Conservation (phyloP, 1,140 invertebrate genomes). For the Pseudomyrmex dendroicus region DNA sequence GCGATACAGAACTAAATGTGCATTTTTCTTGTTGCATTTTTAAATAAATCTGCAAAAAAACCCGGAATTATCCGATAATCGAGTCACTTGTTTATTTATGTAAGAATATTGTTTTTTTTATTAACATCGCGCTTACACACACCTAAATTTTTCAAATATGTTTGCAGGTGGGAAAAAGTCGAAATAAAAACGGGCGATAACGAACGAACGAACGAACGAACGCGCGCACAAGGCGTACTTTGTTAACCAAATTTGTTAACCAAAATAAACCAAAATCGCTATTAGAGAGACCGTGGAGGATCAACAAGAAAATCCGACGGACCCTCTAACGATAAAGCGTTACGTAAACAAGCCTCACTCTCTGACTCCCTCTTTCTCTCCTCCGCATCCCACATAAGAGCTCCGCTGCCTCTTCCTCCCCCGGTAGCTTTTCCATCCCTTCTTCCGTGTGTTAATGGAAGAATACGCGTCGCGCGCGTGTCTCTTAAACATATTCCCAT, state of each 20-base stretch:
- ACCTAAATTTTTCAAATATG: constrained; percentile 56
- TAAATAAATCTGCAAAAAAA: no score
- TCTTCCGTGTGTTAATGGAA: constrained; percentile 69
- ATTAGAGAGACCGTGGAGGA: constrained; percentile 74
- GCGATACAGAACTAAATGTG: no score
- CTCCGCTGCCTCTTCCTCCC: constrained; percentile 42
- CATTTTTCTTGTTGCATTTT: no score
- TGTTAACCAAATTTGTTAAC: constrained; percentile 76
- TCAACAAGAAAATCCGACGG: constrained; percentile 75
- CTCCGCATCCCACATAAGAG: constrained; percentile 62
- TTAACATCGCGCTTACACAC: constrained; percentile 4
- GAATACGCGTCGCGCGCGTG: constrained; percentile 57
- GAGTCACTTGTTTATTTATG: constrained; percentile 30
- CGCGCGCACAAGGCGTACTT: constrained; percentile 51
- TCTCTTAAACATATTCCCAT: constrained; percentile 61
- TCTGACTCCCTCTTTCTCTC: constrained; percentile 18
- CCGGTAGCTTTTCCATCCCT: constrained; percentile 35
- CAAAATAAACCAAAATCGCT: constrained; percentile 77
- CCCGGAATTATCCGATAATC: no score
- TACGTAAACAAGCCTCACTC: constrained; percentile 73
- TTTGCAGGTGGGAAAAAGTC: constrained; percentile 40
- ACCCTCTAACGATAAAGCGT: constrained; percentile 75
- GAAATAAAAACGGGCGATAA: constrained; percentile 50
- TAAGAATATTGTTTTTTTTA: constrained; percentile 3
- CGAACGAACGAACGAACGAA: constrained; percentile 45